Evolutionary conservation across 35 echinoderm and acorn worm species (phyloP).

Genomic region (Chiridota heheva): DNA sequence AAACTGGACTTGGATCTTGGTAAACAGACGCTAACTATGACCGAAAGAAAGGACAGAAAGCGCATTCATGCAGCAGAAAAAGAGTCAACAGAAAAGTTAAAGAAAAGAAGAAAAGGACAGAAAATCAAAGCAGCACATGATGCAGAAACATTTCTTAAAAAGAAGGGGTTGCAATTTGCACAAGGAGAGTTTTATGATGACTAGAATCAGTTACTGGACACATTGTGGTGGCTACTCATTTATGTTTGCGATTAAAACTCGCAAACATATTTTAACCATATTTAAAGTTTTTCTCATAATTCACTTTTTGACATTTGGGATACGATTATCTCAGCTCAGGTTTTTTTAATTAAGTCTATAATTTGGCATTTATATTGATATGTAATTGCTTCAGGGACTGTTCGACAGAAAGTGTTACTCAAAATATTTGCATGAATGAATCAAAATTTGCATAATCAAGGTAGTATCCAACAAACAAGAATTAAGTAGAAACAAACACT

Average conservation of each 20-base stretch:
- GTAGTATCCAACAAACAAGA: not conserved
- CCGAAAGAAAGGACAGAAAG: not conserved
- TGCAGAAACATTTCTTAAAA: not conserved
- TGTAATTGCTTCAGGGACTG: not conserved
- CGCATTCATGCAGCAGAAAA: not conserved
- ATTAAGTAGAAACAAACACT: not conserved
- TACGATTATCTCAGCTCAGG: no score
- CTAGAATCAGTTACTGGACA: not conserved
- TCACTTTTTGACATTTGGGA: no score
- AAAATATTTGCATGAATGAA: not conserved
- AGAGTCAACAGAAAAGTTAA: no score
- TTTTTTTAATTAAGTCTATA: constrained; percentile 1
- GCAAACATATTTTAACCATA: no score
- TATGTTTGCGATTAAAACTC: not conserved
- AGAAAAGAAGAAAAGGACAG: not conserved
- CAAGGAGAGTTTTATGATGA: not conserved
- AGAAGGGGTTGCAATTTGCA: not conserved
- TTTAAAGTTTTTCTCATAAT: no score
- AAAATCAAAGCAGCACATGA: not conserved
- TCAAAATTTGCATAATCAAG: not conserved
- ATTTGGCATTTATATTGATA: not conserved
- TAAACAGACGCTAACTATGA: not conserved
- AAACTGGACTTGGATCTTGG: not conserved
- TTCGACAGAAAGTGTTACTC: not conserved
- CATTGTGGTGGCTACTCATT: not conserved